These are phyloP conservation scores for Sylvietta virens DNA, from an alignment of 2,113 vertebrate genomes.

Conservation along the genomic window DNA sequence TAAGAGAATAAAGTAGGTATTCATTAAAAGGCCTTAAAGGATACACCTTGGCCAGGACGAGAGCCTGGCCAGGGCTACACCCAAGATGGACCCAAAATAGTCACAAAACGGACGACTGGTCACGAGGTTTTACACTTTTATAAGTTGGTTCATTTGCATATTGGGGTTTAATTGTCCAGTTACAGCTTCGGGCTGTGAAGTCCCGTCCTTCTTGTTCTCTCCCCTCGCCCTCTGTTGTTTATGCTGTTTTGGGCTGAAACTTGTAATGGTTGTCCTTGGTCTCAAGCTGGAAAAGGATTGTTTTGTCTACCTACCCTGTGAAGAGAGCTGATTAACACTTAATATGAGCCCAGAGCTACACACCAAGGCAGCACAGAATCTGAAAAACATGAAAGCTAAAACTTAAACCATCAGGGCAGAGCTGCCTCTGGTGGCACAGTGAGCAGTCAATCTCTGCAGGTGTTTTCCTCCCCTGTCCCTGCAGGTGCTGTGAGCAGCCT, in stretches of 20 bases:
- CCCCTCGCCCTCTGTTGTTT: neutral
- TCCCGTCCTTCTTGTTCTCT: neutral
- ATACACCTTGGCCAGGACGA: neutral
- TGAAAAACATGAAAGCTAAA: neutral
- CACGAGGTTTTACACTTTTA: neutral
- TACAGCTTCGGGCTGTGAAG: neutral
- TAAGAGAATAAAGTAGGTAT: neutral
- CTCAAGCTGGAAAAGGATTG: neutral
- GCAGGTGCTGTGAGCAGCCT: neutral
- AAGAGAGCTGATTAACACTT: neutral
- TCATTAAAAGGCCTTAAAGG: neutral
- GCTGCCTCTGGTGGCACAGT: neutral
- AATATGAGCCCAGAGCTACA: neutral
- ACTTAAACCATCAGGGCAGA: neutral
- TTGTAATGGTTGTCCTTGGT: neutral
- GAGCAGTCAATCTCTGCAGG: neutral
- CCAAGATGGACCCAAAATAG: neutral
- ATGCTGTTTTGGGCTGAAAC: neutral
- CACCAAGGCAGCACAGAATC: neutral
- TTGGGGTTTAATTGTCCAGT: neutral
- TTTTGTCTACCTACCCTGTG: neutral
- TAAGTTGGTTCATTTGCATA: neutral
- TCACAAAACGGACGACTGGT: neutral
- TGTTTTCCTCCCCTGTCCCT: neutral
- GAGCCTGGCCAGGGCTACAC: neutral